Conservation (phyloP, 2,797 vertebrate species). For the Masticophis lateralis region DNA sequence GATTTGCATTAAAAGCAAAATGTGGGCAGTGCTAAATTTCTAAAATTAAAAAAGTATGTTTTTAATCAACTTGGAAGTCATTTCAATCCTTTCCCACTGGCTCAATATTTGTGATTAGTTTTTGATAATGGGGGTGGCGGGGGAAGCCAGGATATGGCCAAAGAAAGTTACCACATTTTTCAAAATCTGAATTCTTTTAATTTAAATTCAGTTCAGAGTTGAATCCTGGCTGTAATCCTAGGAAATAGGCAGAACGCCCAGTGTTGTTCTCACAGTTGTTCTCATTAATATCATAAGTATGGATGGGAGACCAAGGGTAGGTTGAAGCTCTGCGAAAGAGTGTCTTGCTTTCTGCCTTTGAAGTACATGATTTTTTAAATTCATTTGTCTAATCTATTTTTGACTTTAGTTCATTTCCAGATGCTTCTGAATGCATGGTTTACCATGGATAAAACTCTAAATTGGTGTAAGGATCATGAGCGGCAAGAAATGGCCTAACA, state of each 20-base stretch:
- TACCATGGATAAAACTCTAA: not conserved
- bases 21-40: not conserved
- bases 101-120: not conserved
- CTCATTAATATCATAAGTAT: not conserved
- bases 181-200: not conserved
- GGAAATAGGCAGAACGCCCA: not conserved
- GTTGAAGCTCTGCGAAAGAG: not conserved
- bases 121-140: too few species aligned
- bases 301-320: not conserved
- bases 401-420: not conserved
- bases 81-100: not conserved
- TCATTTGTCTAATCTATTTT: not conserved
- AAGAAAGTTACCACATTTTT: not conserved
- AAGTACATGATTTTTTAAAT: not conserved
- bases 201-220: not conserved
- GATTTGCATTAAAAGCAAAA: not conserved
- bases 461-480: not conserved
- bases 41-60: not conserved
- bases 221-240: not conserved
- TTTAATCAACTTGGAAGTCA: not conserved
- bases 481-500: not conserved
- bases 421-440: not conserved
- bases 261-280: not conserved
- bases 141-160: not conserved
- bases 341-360: not conserved